Conservation (phyloP, 1,140 invertebrate genomes). For the Plutomurus gul region DNA sequence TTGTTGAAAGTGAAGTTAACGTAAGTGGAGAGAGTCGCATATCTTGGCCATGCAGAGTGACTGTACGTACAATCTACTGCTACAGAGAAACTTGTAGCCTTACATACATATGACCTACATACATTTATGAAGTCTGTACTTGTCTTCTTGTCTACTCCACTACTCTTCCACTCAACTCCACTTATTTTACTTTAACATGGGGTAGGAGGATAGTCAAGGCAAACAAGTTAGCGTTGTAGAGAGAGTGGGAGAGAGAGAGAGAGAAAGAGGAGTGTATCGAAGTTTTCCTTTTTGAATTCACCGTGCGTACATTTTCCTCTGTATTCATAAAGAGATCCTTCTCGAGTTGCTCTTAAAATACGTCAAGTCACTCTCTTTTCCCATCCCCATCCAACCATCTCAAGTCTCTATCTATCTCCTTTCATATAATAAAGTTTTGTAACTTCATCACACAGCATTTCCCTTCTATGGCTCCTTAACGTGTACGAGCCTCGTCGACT, state of each 20-base stretch:
- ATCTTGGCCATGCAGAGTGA: no score
- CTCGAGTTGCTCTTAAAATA: slow-evolving; percentile 17
- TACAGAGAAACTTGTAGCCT: not conserved
- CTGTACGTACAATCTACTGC: no score
- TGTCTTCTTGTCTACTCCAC: not conserved
- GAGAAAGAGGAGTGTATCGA: slow-evolving; percentile 7
- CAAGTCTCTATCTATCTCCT: not conserved
- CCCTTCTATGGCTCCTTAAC: no score
- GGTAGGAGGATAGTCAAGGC: not conserved
- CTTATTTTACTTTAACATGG: not conserved
- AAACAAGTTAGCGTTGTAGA: not conserved
- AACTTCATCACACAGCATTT: slow-evolving; percentile 11
- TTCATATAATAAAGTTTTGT: slow-evolving; percentile 2
- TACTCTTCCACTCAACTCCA: not conserved
- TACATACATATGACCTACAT: slow-evolving; percentile 22
- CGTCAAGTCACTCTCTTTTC: slow-evolving; percentile 2
- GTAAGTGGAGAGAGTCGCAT: not conserved
- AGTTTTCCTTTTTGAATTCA: slow-evolving; percentile 27
- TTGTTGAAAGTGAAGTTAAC: not conserved
- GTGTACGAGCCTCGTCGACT: not conserved
- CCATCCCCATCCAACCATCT: not conserved
- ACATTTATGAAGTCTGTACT: slow-evolving; percentile 24
- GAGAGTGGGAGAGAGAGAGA: not conserved
- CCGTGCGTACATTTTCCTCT: slow-evolving; percentile 26
- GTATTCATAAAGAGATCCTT: slow-evolving; percentile 25